Percentiles rank a stretch among this genome's conserved stretches.
Evolutionary conservation across 2,113 vertebrate genomes (phyloP).

Genomic region (Collichthys lucidus): DNA sequence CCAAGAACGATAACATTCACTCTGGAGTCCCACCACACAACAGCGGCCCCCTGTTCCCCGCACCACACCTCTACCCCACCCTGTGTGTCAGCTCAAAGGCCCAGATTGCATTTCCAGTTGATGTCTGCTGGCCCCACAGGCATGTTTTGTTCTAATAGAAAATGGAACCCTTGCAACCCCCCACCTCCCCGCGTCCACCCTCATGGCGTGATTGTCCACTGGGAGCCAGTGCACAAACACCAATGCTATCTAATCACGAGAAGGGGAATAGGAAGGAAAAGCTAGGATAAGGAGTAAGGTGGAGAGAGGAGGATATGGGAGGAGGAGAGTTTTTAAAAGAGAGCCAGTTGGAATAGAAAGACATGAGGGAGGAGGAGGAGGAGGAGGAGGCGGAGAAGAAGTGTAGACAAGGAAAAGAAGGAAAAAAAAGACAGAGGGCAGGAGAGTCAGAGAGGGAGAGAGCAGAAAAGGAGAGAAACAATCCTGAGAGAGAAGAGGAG

Average conservation of each 20-base stretch:
- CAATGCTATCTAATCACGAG: conserved; percentile 77
- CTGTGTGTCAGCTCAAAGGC: conserved; percentile 73
- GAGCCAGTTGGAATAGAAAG: conserved; percentile 45
- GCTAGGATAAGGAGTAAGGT: conserved; percentile 59
- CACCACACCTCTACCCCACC: conserved; percentile 60
- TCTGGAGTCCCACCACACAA: conserved; percentile 60
- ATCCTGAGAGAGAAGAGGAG: conserved; percentile 45
- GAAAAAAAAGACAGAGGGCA: conserved; percentile 37
- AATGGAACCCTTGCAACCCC: conserved; percentile 67
- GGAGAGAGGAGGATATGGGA: conserved; percentile 47
- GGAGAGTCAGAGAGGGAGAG: conserved; percentile 37
- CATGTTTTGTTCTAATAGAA: conserved; percentile 81
- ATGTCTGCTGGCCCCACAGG: conserved; percentile 75
- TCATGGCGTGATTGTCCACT: conserved; percentile 68
- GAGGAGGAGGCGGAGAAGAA: conserved; percentile 9
- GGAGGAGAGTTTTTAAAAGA: conserved; percentile 59
- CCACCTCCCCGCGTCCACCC: conserved; percentile 41
- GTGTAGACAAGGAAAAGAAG: conserved; percentile 26
- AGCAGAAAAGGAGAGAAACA: conserved; percentile 43
- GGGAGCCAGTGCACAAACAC: conserved; percentile 75
- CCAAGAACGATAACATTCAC: conserved; percentile 77
- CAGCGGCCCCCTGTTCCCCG: conserved; percentile 31
- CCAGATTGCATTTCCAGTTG: conserved; percentile 81
- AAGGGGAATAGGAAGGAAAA: conserved; percentile 72
- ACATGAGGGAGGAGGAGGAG: conserved; percentile 33